Conservation (phyloP, 2,797 vertebrate species). For the Lagorchestes hirsutus region DNA sequence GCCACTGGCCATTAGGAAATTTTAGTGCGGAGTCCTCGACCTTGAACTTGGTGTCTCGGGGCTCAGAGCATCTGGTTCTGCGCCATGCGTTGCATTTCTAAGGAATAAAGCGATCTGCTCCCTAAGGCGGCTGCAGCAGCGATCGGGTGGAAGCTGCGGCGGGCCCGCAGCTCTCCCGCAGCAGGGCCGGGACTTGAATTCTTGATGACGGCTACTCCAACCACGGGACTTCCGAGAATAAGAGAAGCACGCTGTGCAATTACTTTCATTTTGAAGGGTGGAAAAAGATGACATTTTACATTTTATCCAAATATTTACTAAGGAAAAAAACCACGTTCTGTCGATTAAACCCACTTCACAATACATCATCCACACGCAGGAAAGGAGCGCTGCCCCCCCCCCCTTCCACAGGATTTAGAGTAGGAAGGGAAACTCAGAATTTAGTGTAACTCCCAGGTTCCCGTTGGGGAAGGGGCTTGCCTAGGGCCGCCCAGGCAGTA, state of each 20-base stretch:
- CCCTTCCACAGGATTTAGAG: background rate
- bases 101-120: background rate
- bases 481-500: background rate
- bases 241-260: background rate
- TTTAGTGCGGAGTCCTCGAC: background rate
- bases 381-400: background rate
- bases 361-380: background rate
- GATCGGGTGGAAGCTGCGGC: background rate
- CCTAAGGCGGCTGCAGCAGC: background rate
- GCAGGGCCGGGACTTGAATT: background rate
- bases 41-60: background rate
- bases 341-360: conserved; percentile 50
- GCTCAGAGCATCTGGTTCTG: background rate
- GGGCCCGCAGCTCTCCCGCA: background rate
- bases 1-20: background rate
- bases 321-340: conserved; percentile 23
- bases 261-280: background rate
- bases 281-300: conserved; percentile 57
- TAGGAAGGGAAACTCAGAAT: background rate
- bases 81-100: background rate
- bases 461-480: background rate
- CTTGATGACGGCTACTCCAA: background rate
- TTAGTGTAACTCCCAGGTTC: background rate
- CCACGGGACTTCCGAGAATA: background rate
- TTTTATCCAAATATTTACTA: conserved; percentile 60